Evolutionary conservation across 1,140 invertebrate genomes (phyloP), one percentile per base, ranked within the genome.

Genomic region (Drosophila gunungcola): DNA sequence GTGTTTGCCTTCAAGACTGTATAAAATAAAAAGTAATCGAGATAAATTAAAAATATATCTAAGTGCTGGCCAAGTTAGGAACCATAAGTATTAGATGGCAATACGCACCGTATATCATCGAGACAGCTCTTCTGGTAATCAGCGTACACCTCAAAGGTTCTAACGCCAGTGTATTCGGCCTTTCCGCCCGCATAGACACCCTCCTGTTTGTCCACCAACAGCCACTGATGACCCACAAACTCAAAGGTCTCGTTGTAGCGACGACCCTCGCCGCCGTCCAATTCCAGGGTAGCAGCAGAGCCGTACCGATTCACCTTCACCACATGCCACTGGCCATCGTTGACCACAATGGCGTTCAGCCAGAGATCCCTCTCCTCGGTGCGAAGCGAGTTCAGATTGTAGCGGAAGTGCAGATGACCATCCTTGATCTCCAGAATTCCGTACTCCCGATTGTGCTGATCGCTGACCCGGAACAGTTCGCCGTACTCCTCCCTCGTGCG

Each of bases 281-380:
- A 93, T 90, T 97, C 97, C 45, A 99, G 92, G 10, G 96, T 97
- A n/a, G 98, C 98, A 5, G 97, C 97, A 38, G 97, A 98, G 38
- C 98, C 98, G 78, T 97, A 98, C 62, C 98, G 95, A 80, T 95
- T 96, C 0, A 97, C 96, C 73, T 96, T 95, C 0, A 98, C 97
- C 7, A 97, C 97, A 91, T 99, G 98, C 98, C 98, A 99, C 84
- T 98, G 97, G 10, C 98, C 98, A 93, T 99, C 98, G 90, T 98
- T 97, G 1, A 99, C 98, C 3, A 96, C 94, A 12, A 98, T 96
- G 34, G 97, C 95, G 57, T 96, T 97, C 10, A 99, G 93, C 96
- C 97, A 98, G 58, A 99, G 95, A 91, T 97, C 96, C 80, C 95
- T 95, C 92, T 99, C 97, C 92, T 98, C 97, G 7, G 97, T 96